phyloP scores from a whole-genome alignment of 2,113 vertebrate genomes.

The Leucopsar rothschildi region DNA sequence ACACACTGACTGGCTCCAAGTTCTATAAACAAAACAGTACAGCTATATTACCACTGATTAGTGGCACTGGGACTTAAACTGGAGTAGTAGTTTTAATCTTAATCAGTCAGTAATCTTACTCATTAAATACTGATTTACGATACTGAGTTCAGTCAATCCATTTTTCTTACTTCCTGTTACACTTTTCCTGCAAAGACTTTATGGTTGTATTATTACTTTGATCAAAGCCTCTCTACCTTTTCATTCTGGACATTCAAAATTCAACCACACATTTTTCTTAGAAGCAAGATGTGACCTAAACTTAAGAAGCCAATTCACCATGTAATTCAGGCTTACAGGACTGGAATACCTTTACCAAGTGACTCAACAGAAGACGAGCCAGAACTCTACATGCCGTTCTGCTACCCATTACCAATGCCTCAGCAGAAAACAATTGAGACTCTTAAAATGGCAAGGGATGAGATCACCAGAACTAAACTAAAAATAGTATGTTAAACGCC shows the following conservation, averaged over 20 bases:
- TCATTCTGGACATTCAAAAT: background rate
- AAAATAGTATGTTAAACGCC: background rate
- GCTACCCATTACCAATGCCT: background rate
- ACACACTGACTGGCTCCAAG: background rate
- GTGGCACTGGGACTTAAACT: background rate
- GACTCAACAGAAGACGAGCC: background rate
- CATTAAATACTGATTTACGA: background rate
- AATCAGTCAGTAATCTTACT: background rate
- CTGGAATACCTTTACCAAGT: background rate
- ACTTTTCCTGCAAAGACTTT: background rate
- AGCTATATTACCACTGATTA: background rate
- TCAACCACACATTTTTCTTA: background rate
- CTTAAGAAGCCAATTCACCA: background rate
- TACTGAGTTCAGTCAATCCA: background rate
- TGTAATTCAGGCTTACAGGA: background rate
- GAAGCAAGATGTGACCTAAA: background rate
- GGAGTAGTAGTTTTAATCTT: background rate
- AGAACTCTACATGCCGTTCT: background rate
- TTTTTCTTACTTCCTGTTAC: background rate
- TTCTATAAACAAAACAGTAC: constrained; percentile 34
- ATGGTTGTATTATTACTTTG: background rate
- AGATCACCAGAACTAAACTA: background rate
- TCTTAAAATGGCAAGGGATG: background rate
- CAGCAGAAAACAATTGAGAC: background rate
- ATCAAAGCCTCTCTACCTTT: background rate